Evolutionary conservation across 2,797 vertebrate genomes (phyloP).

Genomic region (Alcedo quadribrachys): DNA sequence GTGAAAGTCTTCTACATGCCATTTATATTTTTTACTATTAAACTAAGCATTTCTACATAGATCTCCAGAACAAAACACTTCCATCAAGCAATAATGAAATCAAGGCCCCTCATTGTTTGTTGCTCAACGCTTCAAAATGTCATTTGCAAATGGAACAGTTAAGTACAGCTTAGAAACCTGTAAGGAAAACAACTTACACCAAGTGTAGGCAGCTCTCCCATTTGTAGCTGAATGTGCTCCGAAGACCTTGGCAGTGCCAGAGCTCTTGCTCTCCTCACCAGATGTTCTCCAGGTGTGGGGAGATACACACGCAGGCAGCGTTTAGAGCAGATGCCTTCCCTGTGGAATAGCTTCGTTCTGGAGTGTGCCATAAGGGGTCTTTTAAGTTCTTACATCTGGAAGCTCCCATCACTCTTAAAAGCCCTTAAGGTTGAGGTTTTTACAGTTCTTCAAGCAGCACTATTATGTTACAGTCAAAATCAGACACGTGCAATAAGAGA

Average conservation of each 20-base stretch:
- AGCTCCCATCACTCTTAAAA: background rate
- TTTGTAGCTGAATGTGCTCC: background rate
- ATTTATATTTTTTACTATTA: background rate
- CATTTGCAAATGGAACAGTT: background rate
- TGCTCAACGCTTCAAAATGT: background rate
- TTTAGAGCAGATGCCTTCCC: background rate
- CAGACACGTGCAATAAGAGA: background rate
- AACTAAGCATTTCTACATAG: background rate
- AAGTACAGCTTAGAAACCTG: background rate
- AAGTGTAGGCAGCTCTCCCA: fast-evolving
- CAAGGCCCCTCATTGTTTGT: background rate
- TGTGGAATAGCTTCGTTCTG: background rate
- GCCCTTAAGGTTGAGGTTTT: background rate
- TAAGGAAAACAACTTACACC: background rate
- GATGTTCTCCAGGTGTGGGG: background rate
- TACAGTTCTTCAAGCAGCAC: background rate
- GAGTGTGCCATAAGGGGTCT: background rate
- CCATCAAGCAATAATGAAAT: background rate
- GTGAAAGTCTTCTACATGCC: background rate
- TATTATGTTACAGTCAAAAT: background rate
- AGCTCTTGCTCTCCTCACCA: background rate
- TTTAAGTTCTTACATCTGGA: background rate
- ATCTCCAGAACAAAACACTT: background rate
- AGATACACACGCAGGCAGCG: background rate
- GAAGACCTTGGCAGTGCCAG: background rate